Conservation (phyloP, 2,797 vertebrate species). For the Heterohyrax brucei region DNA sequence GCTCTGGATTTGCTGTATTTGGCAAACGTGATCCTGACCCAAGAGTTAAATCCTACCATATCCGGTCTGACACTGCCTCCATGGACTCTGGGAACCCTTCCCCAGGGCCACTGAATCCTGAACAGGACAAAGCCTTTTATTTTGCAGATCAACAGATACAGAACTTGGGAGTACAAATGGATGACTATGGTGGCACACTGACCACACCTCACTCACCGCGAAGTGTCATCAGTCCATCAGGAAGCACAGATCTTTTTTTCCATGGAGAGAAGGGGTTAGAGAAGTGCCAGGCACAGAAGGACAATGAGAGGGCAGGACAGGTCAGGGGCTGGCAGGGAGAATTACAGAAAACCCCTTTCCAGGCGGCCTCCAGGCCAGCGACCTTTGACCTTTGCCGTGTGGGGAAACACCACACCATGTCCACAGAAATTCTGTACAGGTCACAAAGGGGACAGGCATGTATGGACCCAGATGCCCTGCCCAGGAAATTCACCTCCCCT, state of each 20-base stretch:
- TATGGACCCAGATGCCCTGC: background rate
- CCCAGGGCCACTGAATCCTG: background rate
- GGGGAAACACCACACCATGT: background rate
- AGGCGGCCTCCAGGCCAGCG: background rate
- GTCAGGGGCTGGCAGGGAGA: background rate
- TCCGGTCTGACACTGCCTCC: background rate
- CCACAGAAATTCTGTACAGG: fast-evolving
- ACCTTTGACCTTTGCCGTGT: too few relatives aligned
- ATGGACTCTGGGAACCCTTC: background rate
- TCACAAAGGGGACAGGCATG: background rate
- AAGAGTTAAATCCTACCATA: background rate
- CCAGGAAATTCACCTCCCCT: background rate
- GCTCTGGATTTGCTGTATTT: background rate
- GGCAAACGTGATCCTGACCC: background rate
- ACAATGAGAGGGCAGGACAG: too few relatives aligned
- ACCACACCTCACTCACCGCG: background rate
- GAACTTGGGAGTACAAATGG: background rate
- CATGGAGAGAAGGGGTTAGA: background rate
- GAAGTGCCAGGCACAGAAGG: background rate
- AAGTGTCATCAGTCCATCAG: background rate
- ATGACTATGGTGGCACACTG: background rate
- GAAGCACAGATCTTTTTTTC: background rate
- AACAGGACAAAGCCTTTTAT: background rate
- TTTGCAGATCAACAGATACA: background rate
- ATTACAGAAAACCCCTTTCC: background rate